Base-by-base conservation (phyloP, 2,888 invertebrate genomes). In the Brachylomia viminalis region DNA sequence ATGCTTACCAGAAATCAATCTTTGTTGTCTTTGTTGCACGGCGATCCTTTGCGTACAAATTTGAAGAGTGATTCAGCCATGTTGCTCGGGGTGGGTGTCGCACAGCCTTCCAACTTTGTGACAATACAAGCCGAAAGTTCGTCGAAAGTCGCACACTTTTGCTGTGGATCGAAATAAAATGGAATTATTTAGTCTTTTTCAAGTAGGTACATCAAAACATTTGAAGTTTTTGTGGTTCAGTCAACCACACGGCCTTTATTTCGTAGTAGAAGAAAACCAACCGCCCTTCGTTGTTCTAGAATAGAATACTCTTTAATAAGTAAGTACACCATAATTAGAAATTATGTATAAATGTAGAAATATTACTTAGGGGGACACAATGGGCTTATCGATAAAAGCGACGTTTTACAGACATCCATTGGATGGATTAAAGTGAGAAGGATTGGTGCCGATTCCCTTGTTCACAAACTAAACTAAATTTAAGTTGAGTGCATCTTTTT, bases 21-120 rank as follows among this genome's bases (percentile, higher is more conserved):
- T 58, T 68, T 56, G 47, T 49, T 66, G 1, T 49, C 83, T 47
- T 23, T 67, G 72, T 89, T 79, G 88, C 98, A 98, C 0, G 97
- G 97, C 1, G 97, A 97, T 75, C 97, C 97, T 89, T 97, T 97
- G 88, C 97, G 97, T 13, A 98, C 96, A 90, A 97, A 98, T 82
- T 97, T 97, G 90, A 98, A 97, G 75, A 98, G 96, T 0, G 98
- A 97, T 80, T 98, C 98, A 0, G 98, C 97, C 89, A 98, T 97
- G 93, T 98, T 98, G 49, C 97, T 98, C 0, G 98, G 98, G 0
- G 98, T 98, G 11, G 98, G 98, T 66, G 98, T 97, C 0, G 93
- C 91, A 89, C 98, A 98, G 10, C 94, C 95, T 89, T 98, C 98
- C 73, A 98, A 89, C 15, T 97, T 97, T 1, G 87, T 92, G 52